Evolutionary conservation across 2,888 invertebrate genomes (phyloP), one percentile per base, ranked within the genome.

Genomic region (Cacoxenus indagator): DNA sequence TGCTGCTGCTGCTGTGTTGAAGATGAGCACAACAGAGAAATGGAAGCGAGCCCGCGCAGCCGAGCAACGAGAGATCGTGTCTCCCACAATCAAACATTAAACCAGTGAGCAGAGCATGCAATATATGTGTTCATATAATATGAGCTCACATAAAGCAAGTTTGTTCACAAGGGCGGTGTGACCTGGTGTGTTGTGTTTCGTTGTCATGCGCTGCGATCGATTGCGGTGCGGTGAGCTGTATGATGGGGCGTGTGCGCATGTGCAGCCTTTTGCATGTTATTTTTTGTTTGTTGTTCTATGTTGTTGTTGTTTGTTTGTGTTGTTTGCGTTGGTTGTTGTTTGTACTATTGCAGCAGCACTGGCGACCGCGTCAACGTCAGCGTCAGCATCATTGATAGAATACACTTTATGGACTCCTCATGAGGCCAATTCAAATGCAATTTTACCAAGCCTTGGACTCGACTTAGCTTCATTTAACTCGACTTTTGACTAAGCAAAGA

Each of bases 351-450:
- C 45, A 51, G 48, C 54, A 51, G 51, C 51, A 17, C 26, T 46
- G 62, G 57, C 51, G 61, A 37, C 64, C 67, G n/a, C 51, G 54
- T 54, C 65, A 66, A 67, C 51, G 67, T 69, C 70, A 74, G 75
- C 82, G 84, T n/a, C n/a, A n/a, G n/a, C n/a, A n/a, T n/a, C n/a
- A 85, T 84, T 85, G 86, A 84, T 86, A 85, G 82, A 77, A 84
- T 79, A 82, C 77, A 82, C 77, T 85, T 85, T 85, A 82, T 82
- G 81, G 81, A 83, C 84, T 84, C n/a, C n/a, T n/a, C 78, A 78
- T 81, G 82, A 78, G 78, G 77, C 78, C 84, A 85, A 84, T 86
- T 85, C 79, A 82, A 83, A 80, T 84, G 83, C 86, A 84, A 84
- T 85, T n/a, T n/a, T 84, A 82, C 78, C 69, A 62, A 59, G 22